Base-by-base conservation (phyloP, 2,113 vertebrate species). In the Emberiza fucata region DNA sequence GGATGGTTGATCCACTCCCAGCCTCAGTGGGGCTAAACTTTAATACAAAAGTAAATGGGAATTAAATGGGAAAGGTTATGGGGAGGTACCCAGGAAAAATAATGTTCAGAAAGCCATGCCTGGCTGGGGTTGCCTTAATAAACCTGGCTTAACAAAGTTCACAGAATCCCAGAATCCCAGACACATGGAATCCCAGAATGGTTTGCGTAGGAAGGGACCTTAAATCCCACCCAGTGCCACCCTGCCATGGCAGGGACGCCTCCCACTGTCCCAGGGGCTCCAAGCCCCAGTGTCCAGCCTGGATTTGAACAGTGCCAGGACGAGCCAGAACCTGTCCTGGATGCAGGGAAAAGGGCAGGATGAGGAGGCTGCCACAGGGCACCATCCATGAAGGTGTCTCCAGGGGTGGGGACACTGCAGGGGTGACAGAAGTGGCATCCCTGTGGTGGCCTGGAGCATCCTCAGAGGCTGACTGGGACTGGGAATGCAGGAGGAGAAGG, bases 331-430 rank as follows among this genome's bases (percentile, higher is more conserved):
- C 1, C 17, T 3, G 7, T 40, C 59, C 61, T 54, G 63, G 39
- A 11, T 35, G n/a, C n/a, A 39, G 83, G 70, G 3, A 42, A 16
- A 48, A 21, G 75, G 25, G n/a, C 37, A 57, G 61, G 35, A 14
- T 0, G 6, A 68, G 35, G 78, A 39, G 76, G 19, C 28, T 66
- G 59, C 44, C 2, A 0, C 5, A 33, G 35, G 56, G 21, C 16
- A 18, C 27, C 2, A 1, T 28, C 25, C 24, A 8, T 1, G 20
- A 5, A 28, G 37, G 12, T 2, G 6, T 12, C 54, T 35, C 19
- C 39, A 31, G 42, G 27, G 4, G 28, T 2, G 59, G 39, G 56
- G 29, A 37, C 1, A 1, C 48, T 25, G 39, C 6, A 68, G 56
- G 12, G 4, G 31, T n/a, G 73, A 12, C 68, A 5, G 2, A 9